phyloP scores from a whole-genome alignment of 2,113 vertebrate genomes.

The Drymodes brunneopygia region DNA sequence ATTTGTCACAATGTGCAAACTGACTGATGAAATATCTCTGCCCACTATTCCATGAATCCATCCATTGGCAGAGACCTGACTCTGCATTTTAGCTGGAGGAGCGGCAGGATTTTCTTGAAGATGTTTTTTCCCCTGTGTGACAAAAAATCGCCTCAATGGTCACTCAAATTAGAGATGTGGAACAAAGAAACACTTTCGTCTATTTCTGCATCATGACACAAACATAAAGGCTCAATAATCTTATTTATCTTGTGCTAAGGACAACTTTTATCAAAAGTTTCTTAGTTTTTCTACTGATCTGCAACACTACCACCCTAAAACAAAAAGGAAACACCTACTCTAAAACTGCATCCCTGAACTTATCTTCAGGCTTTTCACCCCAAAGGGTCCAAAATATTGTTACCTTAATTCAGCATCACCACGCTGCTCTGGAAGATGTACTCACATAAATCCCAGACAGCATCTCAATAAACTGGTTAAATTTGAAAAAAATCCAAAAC shows the following conservation, averaged over 20 bases:
- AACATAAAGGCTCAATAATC: neutral
- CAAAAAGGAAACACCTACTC: neutral
- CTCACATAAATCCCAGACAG: neutral
- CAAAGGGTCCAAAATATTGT: neutral
- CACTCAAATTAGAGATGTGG: neutral
- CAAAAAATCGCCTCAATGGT: neutral
- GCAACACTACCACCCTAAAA: neutral
- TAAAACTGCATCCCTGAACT: neutral
- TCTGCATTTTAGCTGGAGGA: neutral
- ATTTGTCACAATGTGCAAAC: neutral
- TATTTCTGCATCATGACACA: neutral
- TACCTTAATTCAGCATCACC: neutral
- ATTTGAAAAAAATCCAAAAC: rapidly evolving
- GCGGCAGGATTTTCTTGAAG: neutral
- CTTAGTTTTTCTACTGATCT: neutral
- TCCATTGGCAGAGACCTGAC: neutral
- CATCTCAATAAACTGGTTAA: neutral
- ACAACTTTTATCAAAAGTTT: neutral
- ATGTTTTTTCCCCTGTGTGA: neutral
- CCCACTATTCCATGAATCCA: neutral
- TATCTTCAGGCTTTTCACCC: neutral
- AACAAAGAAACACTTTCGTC: neutral
- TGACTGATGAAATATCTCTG: neutral
- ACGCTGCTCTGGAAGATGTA: neutral
- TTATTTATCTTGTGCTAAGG: neutral